A percentile compares a stretch with the other conserved stretches of the same genome.
These are phyloP conservation scores for Atherinomorus stipes DNA, from an alignment of 2,113 vertebrate genomes.

Conservation along the genomic window DNA sequence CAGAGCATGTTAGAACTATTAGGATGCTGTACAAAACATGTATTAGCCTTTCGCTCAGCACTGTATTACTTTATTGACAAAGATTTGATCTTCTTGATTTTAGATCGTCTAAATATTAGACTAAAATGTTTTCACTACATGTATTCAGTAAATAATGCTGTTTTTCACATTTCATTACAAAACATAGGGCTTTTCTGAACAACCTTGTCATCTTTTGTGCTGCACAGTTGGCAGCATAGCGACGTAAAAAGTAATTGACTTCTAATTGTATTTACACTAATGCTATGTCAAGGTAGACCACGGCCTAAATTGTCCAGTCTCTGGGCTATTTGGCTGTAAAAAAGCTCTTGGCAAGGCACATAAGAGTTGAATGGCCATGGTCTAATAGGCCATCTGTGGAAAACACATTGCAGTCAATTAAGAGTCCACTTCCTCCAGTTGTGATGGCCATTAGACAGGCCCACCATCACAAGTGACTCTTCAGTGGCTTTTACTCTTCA, in stretches of 20 bases:
- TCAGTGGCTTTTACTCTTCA: constrained; percentile 76
- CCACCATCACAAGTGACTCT: constrained; percentile 76
- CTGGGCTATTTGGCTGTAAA: constrained; percentile 71
- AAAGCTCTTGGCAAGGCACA: constrained; percentile 57
- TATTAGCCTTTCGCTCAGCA: not conserved
- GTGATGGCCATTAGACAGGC: constrained; percentile 77
- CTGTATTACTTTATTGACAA: not conserved
- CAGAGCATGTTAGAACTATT: not conserved
- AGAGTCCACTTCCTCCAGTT: constrained; percentile 73
- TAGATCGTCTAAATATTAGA: not conserved
- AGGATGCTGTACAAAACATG: not conserved
- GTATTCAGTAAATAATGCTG: not conserved
- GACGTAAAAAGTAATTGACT: constrained; percentile 66
- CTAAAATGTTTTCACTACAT: constrained; percentile 7
- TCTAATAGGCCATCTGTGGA: constrained; percentile 81
- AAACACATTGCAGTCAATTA: constrained; percentile 80
- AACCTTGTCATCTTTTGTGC: constrained; percentile 45
- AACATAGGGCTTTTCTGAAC: constrained; percentile 38
- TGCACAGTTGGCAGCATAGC: constrained; percentile 20
- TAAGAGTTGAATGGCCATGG: constrained; percentile 73
- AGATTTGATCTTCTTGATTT: not conserved
- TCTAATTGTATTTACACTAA: constrained; percentile 74
- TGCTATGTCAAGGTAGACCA: constrained; percentile 55
- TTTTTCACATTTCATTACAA: not conserved
- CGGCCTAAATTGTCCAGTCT: constrained; percentile 69